Base-by-base conservation (phyloP, 2,113 vertebrate genomes). In the Psettodes erumei region DNA sequence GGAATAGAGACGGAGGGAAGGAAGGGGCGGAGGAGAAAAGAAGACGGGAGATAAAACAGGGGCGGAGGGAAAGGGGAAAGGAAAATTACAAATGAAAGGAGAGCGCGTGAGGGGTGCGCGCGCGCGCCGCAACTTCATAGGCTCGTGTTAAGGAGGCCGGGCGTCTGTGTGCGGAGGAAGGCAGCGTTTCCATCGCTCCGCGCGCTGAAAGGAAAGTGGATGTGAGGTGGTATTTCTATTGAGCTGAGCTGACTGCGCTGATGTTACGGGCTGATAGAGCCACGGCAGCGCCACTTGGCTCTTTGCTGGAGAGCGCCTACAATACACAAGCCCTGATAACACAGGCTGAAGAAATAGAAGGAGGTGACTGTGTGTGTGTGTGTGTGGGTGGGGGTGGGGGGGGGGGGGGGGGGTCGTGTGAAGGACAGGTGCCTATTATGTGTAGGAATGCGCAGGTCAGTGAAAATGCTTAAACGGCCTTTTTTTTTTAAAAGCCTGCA, bases 351-450 rank as follows among this genome's bases (percentile, higher is more conserved):
- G 70, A 64, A 86, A 77, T 4, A 45, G 65, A 67, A 80, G 58
- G 54, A 63, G 37, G 50, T 2, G n/a, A 19, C 28, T 19, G 50
- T 62, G 63, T 71, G 71, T 55, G 9, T 60, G 23, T 13, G 27
- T 70, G 35, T 53, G 43, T 51, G n/a, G 19, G 56, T 61, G 60
- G 37, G 40, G 40, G 71, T 48, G 63, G 11, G 27, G 25, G 1
- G 33, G 2, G 47, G 25, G 21, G 25, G 3, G 51, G 48, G 73
- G 82, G 87, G 84, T 89, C 79, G 42, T 64, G 77, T 89, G 81
- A 90, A 90, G 89, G 90, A 89, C 90, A 90, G 87, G 78, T 86
- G 84, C 67, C 87, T 47, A 79, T 88, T 90, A 81, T 86, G 69
- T 42, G 66, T 0, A 51, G 59, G 60, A 87, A 88, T 71, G 85